Base-by-base conservation (phyloP, 2,113 vertebrate genomes). In the Ictidomys tridecemlineatus region DNA sequence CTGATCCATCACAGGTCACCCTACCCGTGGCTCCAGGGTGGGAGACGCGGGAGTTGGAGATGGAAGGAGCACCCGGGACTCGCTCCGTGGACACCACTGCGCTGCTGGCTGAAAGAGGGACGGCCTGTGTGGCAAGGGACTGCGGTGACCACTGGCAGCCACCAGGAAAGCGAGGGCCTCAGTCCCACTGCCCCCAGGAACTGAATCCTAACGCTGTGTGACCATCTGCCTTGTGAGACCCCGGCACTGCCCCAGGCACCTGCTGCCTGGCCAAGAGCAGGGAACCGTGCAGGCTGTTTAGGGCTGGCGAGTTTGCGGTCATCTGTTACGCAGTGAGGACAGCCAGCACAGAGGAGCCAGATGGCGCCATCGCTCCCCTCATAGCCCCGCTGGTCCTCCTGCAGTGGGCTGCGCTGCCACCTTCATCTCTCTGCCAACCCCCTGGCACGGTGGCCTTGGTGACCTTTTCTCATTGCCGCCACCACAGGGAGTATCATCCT, bases 381-480 rank as follows among this genome's bases (percentile, higher is more conserved):
- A 3, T 9, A 14, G 3, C 9, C 6, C 13, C 39, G 0, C n/a
- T 1, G 9, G 48, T 39, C 51, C 80, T 67, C 34, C 51, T 18
- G 13, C 61, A 39, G 10, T 61, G 9, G 6, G 18, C 11, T 26
- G 1, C 6, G 0, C 22, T 8, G 51, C 73, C 39, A 42, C 73
- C 28, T 20, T 0, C 32, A 10, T 42, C 82, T 28, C 37, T 86
- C 61, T 39, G 0, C n/a, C 9, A 45, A 58, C 37, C 17, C 61
- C 22, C 39, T 63, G 34, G 3, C 22, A 9, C 42, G 1, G 1
- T n/a, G 17, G 37, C 14, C 53, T 53, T n/a, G 28, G 1, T 6
- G 16, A 18, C 53, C 28, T n/a, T 67, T n/a, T 6, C 67, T 39
- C 16, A 28, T 37, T 82, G 74, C 53, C 30, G 53, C 74, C 22